Conservation (phyloP, 2,888 invertebrate genomes). For the Phortica okadai region DNA sequence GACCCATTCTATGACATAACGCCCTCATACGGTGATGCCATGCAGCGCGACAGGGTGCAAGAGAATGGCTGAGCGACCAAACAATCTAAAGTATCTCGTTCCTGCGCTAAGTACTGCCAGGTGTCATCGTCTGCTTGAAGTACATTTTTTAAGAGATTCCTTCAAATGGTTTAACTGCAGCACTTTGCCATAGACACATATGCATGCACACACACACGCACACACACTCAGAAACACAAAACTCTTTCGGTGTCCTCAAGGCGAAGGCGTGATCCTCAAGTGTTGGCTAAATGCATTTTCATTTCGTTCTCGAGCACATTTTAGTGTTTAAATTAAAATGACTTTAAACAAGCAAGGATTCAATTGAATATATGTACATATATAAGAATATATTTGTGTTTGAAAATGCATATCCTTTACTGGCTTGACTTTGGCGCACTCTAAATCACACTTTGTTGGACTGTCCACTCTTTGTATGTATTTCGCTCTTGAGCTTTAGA, state of each 20-base stretch:
- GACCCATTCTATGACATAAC: not conserved
- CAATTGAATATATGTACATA: too few species aligned
- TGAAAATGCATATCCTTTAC: too few species aligned
- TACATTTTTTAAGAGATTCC: conserved; percentile 17
- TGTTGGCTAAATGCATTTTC: not conserved
- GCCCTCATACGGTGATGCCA: not conserved
- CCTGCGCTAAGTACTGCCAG: conserved; percentile 10
- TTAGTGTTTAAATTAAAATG: conserved; percentile 9
- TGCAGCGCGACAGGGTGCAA: not conserved
- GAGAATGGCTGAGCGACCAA: not conserved
- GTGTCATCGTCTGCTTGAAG: conserved; percentile 21
- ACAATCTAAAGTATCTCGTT: conserved; percentile 1
- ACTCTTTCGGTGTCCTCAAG: not conserved
- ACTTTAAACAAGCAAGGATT: not conserved
- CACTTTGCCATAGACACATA: conserved; percentile 33
- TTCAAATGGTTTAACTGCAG: conserved; percentile 7
- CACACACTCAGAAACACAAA: not conserved
- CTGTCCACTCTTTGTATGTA: too few species aligned
- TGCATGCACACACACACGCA: conserved; percentile 27
- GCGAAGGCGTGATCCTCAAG: not conserved
- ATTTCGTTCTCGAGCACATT: not conserved
- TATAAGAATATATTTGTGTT: too few species aligned
- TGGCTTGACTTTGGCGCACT: too few species aligned
- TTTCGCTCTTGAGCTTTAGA: too few species aligned
- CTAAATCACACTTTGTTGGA: too few species aligned